Conservation (phyloP, 2,113 vertebrate genomes). For the Syrrhaptes paradoxus region DNA sequence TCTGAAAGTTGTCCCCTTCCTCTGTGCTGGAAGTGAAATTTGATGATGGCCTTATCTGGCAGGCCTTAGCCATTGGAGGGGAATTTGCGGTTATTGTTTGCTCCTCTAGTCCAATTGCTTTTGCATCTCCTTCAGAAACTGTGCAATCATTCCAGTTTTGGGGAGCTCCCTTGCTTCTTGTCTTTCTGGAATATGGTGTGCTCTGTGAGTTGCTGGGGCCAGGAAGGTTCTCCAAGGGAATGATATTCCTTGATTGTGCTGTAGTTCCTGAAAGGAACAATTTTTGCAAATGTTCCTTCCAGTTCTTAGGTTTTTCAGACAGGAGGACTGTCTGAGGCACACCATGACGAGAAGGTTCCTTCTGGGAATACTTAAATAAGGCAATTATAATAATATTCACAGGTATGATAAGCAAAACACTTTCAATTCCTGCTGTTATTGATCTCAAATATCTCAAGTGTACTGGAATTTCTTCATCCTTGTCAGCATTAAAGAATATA, state of each 20-base stretch:
- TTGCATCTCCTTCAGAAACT: conserved; percentile 23
- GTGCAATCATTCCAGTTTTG: neutral
- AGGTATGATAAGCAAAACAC: conserved; percentile 61
- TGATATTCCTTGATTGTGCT: neutral
- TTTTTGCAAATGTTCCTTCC: neutral
- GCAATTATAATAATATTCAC: conserved; percentile 53
- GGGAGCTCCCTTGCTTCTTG: neutral
- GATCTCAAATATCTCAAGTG: neutral
- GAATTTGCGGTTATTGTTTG: accelerated
- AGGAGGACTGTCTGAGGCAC: neutral
- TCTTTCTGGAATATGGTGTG: neutral
- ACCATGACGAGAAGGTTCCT: neutral
- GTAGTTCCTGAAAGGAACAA: neutral
- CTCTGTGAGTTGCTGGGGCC: neutral
- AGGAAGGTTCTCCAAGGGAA: neutral
- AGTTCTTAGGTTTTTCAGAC: neutral
- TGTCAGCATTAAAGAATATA: conserved; percentile 67
- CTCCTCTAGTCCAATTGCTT: conserved; percentile 8
- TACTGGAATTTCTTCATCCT: neutral
- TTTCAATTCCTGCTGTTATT: conserved; percentile 63
- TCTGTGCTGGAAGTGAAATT: accelerated
- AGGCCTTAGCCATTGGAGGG: neutral
- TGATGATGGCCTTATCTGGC: neutral
- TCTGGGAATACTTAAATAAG: conserved; percentile 68
- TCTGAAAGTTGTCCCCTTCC: neutral